phyloP scores from a whole-genome alignment of 1,140 invertebrate genomes.

The Micrasema minimum region DNA sequence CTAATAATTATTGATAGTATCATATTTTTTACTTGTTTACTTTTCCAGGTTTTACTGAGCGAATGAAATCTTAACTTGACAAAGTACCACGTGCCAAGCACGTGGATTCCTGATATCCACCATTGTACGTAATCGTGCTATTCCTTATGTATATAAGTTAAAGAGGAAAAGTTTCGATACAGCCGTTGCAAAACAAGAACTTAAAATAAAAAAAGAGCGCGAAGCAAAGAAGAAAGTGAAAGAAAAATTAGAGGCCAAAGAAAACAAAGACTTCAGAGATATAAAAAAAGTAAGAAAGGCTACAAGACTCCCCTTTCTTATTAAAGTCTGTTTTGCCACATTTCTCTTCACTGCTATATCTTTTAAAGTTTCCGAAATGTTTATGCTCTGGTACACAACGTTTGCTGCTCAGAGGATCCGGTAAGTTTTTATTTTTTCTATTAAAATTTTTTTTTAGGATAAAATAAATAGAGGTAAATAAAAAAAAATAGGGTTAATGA shows the following conservation, averaged over 20 bases:
- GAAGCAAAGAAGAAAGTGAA: not conserved
- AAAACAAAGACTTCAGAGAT: not conserved
- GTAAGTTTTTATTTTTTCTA: constrained; percentile 9
- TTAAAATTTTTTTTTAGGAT: too few relatives aligned
- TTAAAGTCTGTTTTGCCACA: not conserved
- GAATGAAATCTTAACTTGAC: too few relatives aligned
- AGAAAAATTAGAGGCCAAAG: not conserved
- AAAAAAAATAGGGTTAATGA: too few relatives aligned
- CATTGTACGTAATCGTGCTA: constrained; percentile 15
- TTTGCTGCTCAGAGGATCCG: constrained; percentile 31
- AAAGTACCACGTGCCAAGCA: constrained; percentile 24
- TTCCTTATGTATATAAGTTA: constrained; percentile 9
- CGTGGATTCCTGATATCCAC: constrained; percentile 21
- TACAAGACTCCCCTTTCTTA: not conserved
- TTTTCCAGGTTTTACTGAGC: too few relatives aligned
- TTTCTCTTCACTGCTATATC: constrained; percentile 7
- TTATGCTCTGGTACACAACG: constrained; percentile 30
- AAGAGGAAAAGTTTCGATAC: not conserved
- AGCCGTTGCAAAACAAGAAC: too few relatives aligned
- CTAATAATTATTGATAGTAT: too few relatives aligned
- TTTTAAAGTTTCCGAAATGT: constrained; percentile 27
- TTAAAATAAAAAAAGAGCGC: constrained; percentile 1
- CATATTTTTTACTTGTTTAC: too few relatives aligned
- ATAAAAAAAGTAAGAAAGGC: too few relatives aligned
- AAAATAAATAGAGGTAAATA: too few relatives aligned